These are phyloP conservation scores for Nymphalis io DNA, from an alignment of 1,140 invertebrate genomes.

Conservation along the genomic window DNA sequence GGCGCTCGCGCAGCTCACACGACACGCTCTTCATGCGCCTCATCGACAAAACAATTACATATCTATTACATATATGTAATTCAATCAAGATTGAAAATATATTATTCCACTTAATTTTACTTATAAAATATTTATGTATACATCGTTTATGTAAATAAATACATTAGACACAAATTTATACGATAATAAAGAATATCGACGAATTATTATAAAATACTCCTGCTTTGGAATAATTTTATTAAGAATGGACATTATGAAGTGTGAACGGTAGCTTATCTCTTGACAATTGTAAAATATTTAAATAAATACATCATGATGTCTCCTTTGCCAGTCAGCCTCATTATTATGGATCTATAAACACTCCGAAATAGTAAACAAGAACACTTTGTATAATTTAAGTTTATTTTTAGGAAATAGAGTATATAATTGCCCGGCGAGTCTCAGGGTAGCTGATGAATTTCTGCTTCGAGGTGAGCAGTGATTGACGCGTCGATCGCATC, in stretches of 20 bases:
- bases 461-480: conserved; percentile 47
- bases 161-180: not conserved
- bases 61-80: not conserved
- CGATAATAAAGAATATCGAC: conserved; percentile 1
- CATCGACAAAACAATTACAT: conserved; percentile 1
- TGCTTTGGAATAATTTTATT: conserved; percentile 18
- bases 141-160: not conserved
- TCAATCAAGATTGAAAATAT: too few relatives aligned
- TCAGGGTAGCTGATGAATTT: conserved; percentile 41
- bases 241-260: conserved; percentile 37
- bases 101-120: not conserved
- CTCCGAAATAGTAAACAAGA: conserved; percentile 33
- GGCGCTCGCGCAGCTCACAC: conserved; percentile 25
- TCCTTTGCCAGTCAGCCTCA: conserved; percentile 47
- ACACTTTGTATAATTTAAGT: conserved; percentile 20
- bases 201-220: conserved; percentile 9
- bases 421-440: conserved; percentile 16
- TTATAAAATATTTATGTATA: not conserved
- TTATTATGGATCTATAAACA: conserved; percentile 57
- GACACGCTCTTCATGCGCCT: not conserved
- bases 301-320: conserved; percentile 50
- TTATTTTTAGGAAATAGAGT: conserved; percentile 32
- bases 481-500: conserved; percentile 56
- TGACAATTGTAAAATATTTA: conserved; percentile 46
- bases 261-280: conserved; percentile 43